Evolutionary conservation across 1,140 invertebrate genomes (phyloP).

Genomic region (Cydia amplana): DNA sequence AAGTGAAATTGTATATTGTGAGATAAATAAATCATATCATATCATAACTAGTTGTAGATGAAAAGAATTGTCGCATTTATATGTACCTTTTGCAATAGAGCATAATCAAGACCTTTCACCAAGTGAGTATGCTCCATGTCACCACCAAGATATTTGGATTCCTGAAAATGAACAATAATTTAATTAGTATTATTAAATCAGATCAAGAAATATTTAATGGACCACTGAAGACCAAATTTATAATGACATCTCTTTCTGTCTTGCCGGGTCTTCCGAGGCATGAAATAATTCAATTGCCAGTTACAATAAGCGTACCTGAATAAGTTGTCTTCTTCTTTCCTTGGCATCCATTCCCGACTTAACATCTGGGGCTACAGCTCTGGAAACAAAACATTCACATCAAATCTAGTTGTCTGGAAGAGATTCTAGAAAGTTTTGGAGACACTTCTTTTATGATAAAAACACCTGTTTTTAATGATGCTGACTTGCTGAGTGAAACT

Average conservation of each 20-base stretch:
- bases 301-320: conserved; percentile 82
- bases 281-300: too few relatives aligned
- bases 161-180: conserved; percentile 71
- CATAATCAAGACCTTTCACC: conserved; percentile 99
- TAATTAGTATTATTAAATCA: neutral
- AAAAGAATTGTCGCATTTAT: too few relatives aligned
- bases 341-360: conserved; percentile 97
- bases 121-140: conserved; percentile 99
- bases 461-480: too few relatives aligned
- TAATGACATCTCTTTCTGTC: too few relatives aligned
- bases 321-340: conserved; percentile 96
- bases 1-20: too few relatives aligned
- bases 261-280: too few relatives aligned
- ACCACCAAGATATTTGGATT: conserved; percentile 99
- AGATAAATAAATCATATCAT: too few relatives aligned
- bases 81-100: conserved; percentile 95
- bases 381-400: conserved; percentile 39
- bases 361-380: conserved; percentile 95
- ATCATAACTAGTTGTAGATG: too few relatives aligned
- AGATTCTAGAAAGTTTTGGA: too few relatives aligned
- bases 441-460: too few relatives aligned
- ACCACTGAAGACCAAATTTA: too few relatives aligned
- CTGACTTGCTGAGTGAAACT: too few relatives aligned
- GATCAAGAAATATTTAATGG: neutral
- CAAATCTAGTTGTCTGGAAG: neutral